These are phyloP conservation scores for Danio choprae DNA, from an alignment of 2,797 vertebrate genomes.

Conservation along the genomic window DNA sequence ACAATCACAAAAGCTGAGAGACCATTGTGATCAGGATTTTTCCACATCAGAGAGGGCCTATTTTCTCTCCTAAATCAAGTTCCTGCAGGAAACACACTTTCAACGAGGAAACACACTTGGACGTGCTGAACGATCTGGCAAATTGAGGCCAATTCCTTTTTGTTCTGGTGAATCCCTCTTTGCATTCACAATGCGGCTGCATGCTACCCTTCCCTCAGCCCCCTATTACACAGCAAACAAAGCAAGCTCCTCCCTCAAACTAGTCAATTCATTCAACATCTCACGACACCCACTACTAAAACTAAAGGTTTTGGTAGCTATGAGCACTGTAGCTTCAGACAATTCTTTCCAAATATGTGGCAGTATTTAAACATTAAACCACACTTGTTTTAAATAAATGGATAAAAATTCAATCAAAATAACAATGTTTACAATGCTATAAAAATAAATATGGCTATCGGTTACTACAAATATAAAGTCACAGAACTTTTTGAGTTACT, in stretches of 20 bases:
- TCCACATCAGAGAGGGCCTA: conserved; percentile 7
- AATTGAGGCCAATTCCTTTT: conserved; percentile 27
- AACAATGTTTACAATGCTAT: too few relatives aligned
- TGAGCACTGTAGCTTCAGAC: not conserved
- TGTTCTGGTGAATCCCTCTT: conserved; percentile 29
- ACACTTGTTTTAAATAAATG: too few relatives aligned
- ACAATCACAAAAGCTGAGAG: not conserved
- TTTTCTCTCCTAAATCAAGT: conserved; percentile 6
- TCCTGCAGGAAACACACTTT: conserved; percentile 19
- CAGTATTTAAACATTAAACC: too few relatives aligned
- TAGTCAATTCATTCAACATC: not conserved
- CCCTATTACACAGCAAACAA: conserved; percentile 35
- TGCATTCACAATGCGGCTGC: conserved; percentile 20
- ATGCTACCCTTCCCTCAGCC: conserved; percentile 6
- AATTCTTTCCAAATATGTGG: not conserved
- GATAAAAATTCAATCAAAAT: too few relatives aligned
- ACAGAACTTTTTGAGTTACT: too few relatives aligned
- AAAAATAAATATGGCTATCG: too few relatives aligned
- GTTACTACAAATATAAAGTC: too few relatives aligned
- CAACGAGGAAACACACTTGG: conserved; percentile 16
- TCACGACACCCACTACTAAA: conserved; percentile 19
- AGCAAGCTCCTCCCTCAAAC: conserved; percentile 19
- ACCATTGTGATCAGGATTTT: conserved; percentile 27
- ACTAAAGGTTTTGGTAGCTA: not conserved
- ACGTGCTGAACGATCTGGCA: conserved; percentile 14